Conservation (phyloP, 2,888 invertebrate species). For the Coelogynopora nodosa region DNA sequence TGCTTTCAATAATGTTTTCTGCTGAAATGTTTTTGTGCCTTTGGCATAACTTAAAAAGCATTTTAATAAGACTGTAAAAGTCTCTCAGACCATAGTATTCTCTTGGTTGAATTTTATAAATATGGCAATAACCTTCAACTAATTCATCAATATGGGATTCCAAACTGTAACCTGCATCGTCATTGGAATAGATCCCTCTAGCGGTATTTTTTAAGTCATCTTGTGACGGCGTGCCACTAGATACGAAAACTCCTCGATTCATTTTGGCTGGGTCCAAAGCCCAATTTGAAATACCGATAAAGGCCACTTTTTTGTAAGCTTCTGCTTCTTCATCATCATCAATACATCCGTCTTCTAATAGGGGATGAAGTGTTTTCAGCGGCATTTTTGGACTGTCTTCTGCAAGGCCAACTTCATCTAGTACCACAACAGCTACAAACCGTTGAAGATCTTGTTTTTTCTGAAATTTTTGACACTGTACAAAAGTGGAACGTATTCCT, state of each 20-base stretch:
- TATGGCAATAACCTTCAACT: constrained; percentile 35
- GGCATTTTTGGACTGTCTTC: constrained; percentile 59
- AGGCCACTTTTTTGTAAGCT: constrained; percentile 55
- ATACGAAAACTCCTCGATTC: constrained; percentile 58
- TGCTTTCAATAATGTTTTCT: constrained; percentile 43
- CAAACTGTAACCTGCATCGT: constrained; percentile 39
- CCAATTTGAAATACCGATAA: constrained; percentile 60
- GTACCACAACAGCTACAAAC: constrained; percentile 57
- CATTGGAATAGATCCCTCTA: constrained; percentile 53
- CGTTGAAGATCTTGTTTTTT: constrained; percentile 44
- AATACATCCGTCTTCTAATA: constrained; percentile 57
- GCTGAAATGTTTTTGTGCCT: not conserved
- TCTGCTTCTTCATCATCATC: constrained; percentile 52
- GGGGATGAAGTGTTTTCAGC: constrained; percentile 57
- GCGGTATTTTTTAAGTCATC: constrained; percentile 49
- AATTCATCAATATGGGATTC: not conserved
- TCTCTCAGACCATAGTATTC: constrained; percentile 58
- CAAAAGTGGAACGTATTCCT: constrained; percentile 55
- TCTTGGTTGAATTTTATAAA: constrained; percentile 47
- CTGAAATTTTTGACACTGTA: constrained; percentile 56
- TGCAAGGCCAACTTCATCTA: constrained; percentile 58
- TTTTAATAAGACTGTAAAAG: constrained; percentile 55
- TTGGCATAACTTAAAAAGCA: constrained; percentile 48
- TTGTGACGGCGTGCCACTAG: constrained; percentile 52
- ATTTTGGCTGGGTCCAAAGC: constrained; percentile 61